Conservation (phyloP, 2,797 vertebrate genomes). For the Acridotheres tristis region DNA sequence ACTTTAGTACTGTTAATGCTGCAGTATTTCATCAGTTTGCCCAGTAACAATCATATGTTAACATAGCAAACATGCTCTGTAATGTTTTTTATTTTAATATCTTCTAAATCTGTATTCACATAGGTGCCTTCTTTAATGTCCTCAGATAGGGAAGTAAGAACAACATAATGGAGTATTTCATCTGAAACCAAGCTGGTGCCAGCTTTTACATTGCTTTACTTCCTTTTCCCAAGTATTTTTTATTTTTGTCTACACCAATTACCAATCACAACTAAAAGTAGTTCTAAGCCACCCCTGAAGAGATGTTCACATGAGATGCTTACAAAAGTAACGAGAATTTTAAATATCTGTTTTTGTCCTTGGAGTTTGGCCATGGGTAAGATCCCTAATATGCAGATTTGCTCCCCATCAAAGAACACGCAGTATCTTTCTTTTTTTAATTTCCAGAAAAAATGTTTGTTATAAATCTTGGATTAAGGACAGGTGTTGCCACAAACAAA, state of each 20-base stretch:
- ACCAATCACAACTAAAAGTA: neutral
- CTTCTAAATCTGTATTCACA: neutral
- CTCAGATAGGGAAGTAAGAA: neutral
- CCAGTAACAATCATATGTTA: neutral
- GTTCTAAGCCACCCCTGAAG: accelerated
- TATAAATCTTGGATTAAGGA: neutral
- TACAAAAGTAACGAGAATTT: neutral
- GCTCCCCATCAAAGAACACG: neutral
- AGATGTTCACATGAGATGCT: neutral
- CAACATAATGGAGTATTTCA: neutral
- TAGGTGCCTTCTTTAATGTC: neutral
- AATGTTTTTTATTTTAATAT: neutral
- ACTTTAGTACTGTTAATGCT: neutral
- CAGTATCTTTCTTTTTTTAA: neutral
- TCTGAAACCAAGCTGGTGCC: neutral
- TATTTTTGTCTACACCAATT: neutral
- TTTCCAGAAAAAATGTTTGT: neutral
- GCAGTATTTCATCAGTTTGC: neutral
- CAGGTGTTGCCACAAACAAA: slow-evolving; percentile 5
- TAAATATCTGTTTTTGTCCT: neutral
- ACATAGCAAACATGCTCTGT: neutral
- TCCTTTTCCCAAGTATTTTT: neutral
- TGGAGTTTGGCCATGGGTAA: neutral
- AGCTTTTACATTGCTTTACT: neutral
- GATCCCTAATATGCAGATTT: neutral